Conservation (phyloP, 1,140 invertebrate genomes). For the Caenorhabditis tropicalis region DNA sequence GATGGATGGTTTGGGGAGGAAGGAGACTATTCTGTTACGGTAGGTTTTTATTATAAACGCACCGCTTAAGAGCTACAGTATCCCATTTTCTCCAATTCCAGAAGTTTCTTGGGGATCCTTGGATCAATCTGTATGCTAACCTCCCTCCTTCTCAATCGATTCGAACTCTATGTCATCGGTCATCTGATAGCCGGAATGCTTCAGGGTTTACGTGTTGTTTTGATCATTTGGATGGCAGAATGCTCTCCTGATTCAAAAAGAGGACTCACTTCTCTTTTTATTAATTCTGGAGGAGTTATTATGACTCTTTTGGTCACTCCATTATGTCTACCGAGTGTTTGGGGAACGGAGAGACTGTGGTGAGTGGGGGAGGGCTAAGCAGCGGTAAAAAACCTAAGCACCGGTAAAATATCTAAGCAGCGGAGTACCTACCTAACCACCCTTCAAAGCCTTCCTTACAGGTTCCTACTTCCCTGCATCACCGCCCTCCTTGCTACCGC, state of each 20-base stretch:
- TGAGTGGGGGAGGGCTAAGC: too few species aligned
- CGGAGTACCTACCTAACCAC: too few species aligned
- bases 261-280: slow-evolving; percentile 54
- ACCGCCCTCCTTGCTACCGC: slow-evolving; percentile 53
- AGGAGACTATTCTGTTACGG: slow-evolving; percentile 61
- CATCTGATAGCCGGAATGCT: slow-evolving; percentile 62
- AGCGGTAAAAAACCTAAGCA: neutral
- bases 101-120: slow-evolving; percentile 56
- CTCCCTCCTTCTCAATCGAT: slow-evolving; percentile 48
- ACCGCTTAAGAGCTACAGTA: neutral
- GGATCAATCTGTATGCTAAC: slow-evolving; percentile 56
- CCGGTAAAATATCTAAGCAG: too few species aligned
- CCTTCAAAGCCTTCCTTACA: too few species aligned
- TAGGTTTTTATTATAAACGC: slow-evolving; percentile 26
- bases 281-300: slow-evolving; percentile 59
- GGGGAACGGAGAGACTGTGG: slow-evolving; percentile 58
- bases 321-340: slow-evolving; percentile 58
- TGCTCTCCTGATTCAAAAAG: slow-evolving; percentile 59
- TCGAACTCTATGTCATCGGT: slow-evolving; percentile 63
- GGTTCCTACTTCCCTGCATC: slow-evolving; percentile 54
- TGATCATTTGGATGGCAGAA: slow-evolving; percentile 64
- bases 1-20: slow-evolving; percentile 62
- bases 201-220: slow-evolving; percentile 57
- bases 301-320: slow-evolving; percentile 55
- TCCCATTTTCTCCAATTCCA: slow-evolving; percentile 46